A percentile compares a stretch with the other conserved stretches of the same genome.
Conservation (phyloP, 2,113 vertebrate species). For the Boulengeromyrus knoepffleri region DNA sequence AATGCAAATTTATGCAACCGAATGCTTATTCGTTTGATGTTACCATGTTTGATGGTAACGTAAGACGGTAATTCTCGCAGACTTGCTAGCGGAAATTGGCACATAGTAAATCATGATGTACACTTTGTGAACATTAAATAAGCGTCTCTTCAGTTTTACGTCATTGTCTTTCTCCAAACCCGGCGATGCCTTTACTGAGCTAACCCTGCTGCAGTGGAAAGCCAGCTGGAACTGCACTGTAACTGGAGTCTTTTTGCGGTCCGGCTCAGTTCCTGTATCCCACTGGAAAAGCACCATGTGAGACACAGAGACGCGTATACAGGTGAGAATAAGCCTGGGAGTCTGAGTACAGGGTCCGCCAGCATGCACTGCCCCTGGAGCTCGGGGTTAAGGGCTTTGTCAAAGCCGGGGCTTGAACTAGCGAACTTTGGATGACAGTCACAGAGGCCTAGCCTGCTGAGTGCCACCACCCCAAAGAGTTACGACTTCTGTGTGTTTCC, state of each 20-base stretch:
- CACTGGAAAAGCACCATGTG: neutral
- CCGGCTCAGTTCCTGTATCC: neutral
- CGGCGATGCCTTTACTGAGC: neutral
- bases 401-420: neutral
- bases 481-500: neutral
- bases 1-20: neutral
- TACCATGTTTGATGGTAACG: neutral
- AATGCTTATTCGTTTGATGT: neutral
- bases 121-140: neutral
- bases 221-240: neutral
- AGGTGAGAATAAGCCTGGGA: neutral
- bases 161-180: neutral
- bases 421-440: neutral
- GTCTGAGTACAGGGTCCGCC: neutral
- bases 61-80: neutral
- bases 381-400: neutral
- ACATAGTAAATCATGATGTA: neutral
- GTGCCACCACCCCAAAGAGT: neutral
- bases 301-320: neutral
- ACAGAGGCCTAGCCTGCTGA: neutral
- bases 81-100: neutral
- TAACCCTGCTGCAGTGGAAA: neutral
- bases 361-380: neutral
- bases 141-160: neutral
- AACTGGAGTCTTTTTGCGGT: neutral